Evolutionary conservation across 2,113 vertebrate species (phyloP), one percentile per base, ranked within the genome.

Genomic region (Protomyctophum bolini): DNA sequence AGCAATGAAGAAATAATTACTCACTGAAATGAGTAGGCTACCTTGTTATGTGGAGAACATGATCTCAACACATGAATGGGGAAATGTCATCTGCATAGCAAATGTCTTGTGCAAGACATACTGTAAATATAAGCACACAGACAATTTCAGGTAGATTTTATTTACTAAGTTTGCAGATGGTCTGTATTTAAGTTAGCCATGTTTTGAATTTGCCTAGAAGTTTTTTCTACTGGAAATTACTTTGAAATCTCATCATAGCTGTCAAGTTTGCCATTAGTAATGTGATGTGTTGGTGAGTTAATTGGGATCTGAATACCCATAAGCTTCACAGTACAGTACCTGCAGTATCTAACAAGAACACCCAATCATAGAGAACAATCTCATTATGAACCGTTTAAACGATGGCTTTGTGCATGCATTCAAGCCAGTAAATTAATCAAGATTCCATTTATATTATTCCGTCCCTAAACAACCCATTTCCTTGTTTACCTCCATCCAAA

Each of bases 1-100:
- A 77, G 83, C 75, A 77, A 68, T 73, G 68, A 60, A 62, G 59
- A 68, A 83, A 85, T 89, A 89, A 91, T 91, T 86, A 81, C 82
- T 70, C 55, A 10, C 61, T 66, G 61, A 86, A 87, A 89, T 86
- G 72, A 68, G 70, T 67, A n/a, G n/a, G n/a, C n/a, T n/a, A 51
- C 62, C 71, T 67, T 77, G 81, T 87, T 83, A 77, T 76, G 82
- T 59, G 63, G 47, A 72, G 70, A 73, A 82, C 57, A 29, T 4
- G 58, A 74, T 59, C 72, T 57, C 80, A 83, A 82, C 71, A 73
- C 74, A 80, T 66, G 69, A 68, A 65, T 12, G 51, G 58, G 47
- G 63, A 77, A 74, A 57, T 65, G 70, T 76, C 63, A 70, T 63
- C 68, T 57, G 7, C 4, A 71, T 66, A 74, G 10, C 51, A 84